Base-by-base conservation (phyloP, 1,140 invertebrate species). In the Scaptomyza pallida region DNA sequence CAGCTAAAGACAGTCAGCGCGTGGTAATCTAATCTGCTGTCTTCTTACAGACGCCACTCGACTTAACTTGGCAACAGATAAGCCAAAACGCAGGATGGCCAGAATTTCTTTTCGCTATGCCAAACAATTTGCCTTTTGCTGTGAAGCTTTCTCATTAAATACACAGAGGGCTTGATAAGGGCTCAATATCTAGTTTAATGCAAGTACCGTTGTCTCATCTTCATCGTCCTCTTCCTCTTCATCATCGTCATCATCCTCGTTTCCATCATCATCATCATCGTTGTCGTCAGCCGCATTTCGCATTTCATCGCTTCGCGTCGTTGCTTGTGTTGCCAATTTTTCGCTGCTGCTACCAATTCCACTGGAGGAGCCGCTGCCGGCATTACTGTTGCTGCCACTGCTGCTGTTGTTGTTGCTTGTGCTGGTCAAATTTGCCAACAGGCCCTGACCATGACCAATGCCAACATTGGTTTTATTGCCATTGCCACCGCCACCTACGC, bases 161-260 rank as follows among this genome's bases (percentile, higher is more conserved):
- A 40, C 4, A 37, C 2, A 12, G 5, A 23, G 48, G 37, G 16
- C n/a, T 45, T 63, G 13, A 55, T 17, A 30, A 17, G 8, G 23
- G 50, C 19, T 48, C 15, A 56, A 65, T 56, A 17, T 45, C 33
- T 19, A 57, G 72, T 76, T 48, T 55, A 56, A 33, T 54, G 13
- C 47, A 60, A 78, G 37, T 89, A 89, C 83, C 83, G 83, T 88
- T 55, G 65, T 76, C 61, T 71, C 78, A 67, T 86, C 77, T 35
- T 64, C 75, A 52, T 76, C 67, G 0, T 75, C 75, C 1, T 70
- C 70, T 8, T 56, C 54, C 0, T 57, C 75, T 3, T 72, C 63
- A 0, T 55, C 79, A 2, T 73, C 75, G 0, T 54, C 70, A 15
- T 69, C 77, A 5, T 48, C 75, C 19, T 70, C 61, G 0, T 55